Conservation (phyloP, 1,140 invertebrate genomes). For the roundworm (Caenorhabditis elegans) region DNA sequence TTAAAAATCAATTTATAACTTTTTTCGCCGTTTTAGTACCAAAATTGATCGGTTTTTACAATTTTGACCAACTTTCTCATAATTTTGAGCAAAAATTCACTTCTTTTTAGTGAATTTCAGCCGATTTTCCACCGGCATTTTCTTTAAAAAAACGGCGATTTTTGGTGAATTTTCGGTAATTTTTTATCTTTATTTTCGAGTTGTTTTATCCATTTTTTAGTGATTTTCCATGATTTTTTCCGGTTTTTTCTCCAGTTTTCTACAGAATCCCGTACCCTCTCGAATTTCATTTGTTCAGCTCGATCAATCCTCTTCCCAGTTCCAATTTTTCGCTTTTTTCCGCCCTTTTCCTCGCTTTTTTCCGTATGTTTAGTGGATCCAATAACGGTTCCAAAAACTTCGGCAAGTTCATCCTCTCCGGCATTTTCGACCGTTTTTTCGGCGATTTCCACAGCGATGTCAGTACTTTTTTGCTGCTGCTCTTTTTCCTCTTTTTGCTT, state of each 20-base stretch:
- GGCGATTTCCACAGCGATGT: conserved; percentile 65
- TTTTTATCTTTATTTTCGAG: too few relatives aligned
- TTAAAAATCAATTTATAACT: too few relatives aligned
- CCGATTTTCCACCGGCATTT: too few relatives aligned
- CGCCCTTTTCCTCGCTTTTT: neutral
- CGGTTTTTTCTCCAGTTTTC: neutral
- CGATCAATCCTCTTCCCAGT: neutral
- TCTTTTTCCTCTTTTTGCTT: conserved; percentile 31
- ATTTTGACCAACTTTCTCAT: too few relatives aligned
- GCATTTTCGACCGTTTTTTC: conserved; percentile 15
- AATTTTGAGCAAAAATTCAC: too few relatives aligned
- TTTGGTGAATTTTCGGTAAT: too few relatives aligned
- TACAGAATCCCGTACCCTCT: conserved; percentile 1
- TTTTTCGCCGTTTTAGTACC: too few relatives aligned
- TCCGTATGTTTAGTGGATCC: conserved; percentile 9
- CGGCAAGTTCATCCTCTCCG: conserved; percentile 23
- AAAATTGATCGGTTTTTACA: too few relatives aligned
- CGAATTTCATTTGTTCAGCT: conserved; percentile 18
- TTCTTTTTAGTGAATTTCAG: too few relatives aligned
- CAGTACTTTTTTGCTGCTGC: conserved; percentile 50
- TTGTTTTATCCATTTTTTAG: too few relatives aligned
- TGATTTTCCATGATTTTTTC: neutral
- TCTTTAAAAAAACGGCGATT: too few relatives aligned
- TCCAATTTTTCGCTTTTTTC: neutral
- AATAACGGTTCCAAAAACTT: conserved; percentile 32